phyloP scores from a whole-genome alignment of 2,888 invertebrate species.

The Nomada goodeniana region DNA sequence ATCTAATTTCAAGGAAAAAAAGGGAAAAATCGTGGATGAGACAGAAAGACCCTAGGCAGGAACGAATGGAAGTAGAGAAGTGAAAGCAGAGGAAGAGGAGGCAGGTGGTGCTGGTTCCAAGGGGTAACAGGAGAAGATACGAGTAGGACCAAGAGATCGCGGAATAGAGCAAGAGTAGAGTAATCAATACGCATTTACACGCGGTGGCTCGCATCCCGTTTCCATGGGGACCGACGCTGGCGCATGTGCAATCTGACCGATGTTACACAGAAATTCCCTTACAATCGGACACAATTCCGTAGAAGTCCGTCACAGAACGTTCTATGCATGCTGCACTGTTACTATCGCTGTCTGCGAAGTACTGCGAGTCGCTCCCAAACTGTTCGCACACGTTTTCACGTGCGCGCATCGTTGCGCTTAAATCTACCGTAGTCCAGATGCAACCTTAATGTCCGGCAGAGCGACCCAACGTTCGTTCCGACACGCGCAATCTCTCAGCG shows the following conservation, averaged over 20 bases:
- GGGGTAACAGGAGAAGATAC: constrained; percentile 68
- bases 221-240: constrained; percentile 74
- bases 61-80: constrained; percentile 47
- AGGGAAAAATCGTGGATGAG: constrained; percentile 39
- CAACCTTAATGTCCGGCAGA: neutral
- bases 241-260: constrained; percentile 63
- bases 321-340: neutral
- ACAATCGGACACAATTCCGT: constrained; percentile 49
- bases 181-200: constrained; percentile 82
- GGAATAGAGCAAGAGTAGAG: constrained; percentile 74
- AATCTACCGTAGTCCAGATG: neutral
- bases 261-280: constrained; percentile 23
- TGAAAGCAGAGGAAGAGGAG: constrained; percentile 36
- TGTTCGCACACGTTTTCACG: neutral
- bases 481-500: neutral
- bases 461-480: neutral
- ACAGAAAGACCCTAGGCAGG: neutral
- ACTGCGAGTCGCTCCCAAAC: no score
- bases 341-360: neutral
- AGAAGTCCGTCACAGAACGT: constrained; percentile 50
- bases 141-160: constrained; percentile 73
- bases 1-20: constrained; percentile 67
- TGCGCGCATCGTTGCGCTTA: neutral
- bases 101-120: constrained; percentile 59
- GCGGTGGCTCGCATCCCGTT: constrained; percentile 77